Percentiles rank a stretch among this genome's conserved stretches.
Evolutionary conservation across 2,888 invertebrate genomes (phyloP).

Genomic region (Pseudococcus viburni): DNA sequence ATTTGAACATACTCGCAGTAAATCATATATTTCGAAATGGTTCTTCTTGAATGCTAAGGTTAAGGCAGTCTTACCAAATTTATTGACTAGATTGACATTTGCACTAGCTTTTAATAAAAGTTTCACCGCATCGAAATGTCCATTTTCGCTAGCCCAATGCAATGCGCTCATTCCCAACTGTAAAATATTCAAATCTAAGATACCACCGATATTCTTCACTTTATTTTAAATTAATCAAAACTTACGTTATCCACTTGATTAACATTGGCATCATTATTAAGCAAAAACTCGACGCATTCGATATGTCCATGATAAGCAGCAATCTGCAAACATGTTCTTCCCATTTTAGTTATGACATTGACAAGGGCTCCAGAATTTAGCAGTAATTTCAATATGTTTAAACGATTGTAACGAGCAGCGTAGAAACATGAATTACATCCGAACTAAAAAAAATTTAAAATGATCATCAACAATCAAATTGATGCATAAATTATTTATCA

Average conservation of each 20-base stretch:
- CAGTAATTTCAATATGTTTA: conserved; percentile 42
- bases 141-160: conserved; percentile 93
- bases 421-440: conserved; percentile 56
- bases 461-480: background rate
- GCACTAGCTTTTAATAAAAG: conserved; percentile 83
- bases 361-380: background rate
- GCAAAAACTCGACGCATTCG: conserved; percentile 79
- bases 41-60: conserved; percentile 78
- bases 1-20: conserved; percentile 48
- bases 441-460: background rate
- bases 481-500: too few relatives aligned
- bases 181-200: conserved; percentile 68
- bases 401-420: conserved; percentile 54
- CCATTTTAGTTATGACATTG: conserved; percentile 86
- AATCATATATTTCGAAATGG: conserved; percentile 54
- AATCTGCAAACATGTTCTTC: conserved; percentile 91
- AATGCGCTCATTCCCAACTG: conserved; percentile 91
- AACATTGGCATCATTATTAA: conserved; percentile 80
- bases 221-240: conserved; percentile 16
- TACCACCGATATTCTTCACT: background rate
- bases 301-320: conserved; percentile 89
- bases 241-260: conserved; percentile 85
- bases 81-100: conserved; percentile 78
- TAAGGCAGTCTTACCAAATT: conserved; percentile 81
- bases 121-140: conserved; percentile 80